Evolutionary conservation across 2,888 invertebrate genomes (phyloP).

Genomic region (Watsonalla binaria): DNA sequence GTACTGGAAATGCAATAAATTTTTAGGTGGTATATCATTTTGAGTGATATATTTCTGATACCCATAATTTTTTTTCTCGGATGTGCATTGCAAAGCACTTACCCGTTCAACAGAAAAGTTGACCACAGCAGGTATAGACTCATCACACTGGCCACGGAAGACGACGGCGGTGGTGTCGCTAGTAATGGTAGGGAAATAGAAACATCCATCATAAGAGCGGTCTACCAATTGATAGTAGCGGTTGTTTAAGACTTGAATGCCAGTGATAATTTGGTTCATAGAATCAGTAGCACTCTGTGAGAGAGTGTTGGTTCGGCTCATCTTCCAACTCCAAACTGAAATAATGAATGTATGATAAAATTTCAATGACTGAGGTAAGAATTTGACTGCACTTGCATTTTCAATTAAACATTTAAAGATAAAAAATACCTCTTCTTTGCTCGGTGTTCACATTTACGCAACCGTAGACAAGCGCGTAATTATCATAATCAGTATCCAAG

Average conservation of each 20-base stretch:
- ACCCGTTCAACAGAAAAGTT: constrained; percentile 19
- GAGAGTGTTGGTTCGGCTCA: constrained; percentile 35
- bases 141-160: constrained; percentile 21
- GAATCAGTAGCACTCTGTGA: constrained; percentile 18
- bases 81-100: constrained; percentile 4
- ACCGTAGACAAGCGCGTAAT: constrained; percentile 80
- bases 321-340: constrained; percentile 51
- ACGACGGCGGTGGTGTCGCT: constrained; percentile 8
- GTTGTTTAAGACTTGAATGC: constrained; percentile 31
- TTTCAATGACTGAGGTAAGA: neutral
- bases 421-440: constrained; percentile 47
- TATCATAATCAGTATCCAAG: constrained; percentile 76
- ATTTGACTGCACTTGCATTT: neutral
- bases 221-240: constrained; percentile 31
- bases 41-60: no score
- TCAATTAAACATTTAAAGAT: constrained; percentile 13
- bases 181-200: constrained; percentile 21
- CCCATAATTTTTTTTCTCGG: no score
- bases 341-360: neutral
- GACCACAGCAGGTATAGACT: constrained; percentile 11
- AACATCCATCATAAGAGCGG: constrained; percentile 27
- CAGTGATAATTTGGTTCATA: constrained; percentile 28
- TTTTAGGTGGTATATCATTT: neutral
- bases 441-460: constrained; percentile 66
- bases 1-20: neutral